Base-by-base conservation (phyloP, 2,113 vertebrate genomes). In the Microcebus jonahi region DNA sequence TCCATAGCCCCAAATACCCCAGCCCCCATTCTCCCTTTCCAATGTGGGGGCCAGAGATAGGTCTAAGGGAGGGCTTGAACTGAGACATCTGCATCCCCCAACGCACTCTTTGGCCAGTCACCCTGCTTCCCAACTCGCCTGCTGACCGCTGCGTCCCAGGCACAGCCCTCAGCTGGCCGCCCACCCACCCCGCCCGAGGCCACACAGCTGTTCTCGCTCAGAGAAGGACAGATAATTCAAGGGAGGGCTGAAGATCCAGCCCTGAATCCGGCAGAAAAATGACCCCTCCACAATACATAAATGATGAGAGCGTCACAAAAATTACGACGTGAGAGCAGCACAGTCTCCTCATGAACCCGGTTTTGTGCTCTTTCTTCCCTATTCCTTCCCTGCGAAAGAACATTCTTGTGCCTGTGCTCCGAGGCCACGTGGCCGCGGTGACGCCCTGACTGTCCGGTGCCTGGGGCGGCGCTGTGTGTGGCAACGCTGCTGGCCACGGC, bases 401-500 rank as follows among this genome's bases (percentile, higher is more conserved):
- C 11, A 20, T 5, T 42, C 39, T 67, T 15, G 2, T 3, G 81
- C 36, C 45, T 12, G 36, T 10, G 11, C 79, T 42, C 21, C 21
- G 15, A 15, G 61, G 55, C 29, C 42, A 29, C 2, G 5, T 1
- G 50, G 4, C 27, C 8, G 7, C 0, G 23, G 61, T 17, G 7
- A 42, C 12, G 31, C 34, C 61, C 86, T 14, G 63, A 27, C 48
- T 15, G 25, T 7, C 39, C 71, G 12, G 1, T 3, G 80, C 36
- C 77, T 6, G n/a, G 61, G 15, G 13, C 12, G 21, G 27, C 0
- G 2, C 13, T n/a, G n/a, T 21, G 0, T 15, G 27, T 31, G 73
- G 59, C 10, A 48, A 6, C 4, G 25, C 21, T 8, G 3, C 48
- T 20, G 42, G 73, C 63, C 20, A 1, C 2, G 15, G 21, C 34